A percentile compares a stretch with the other conserved stretches of the same genome.
Evolutionary conservation across 2,797 vertebrate genomes (phyloP).

Genomic region (Graptemys geographica): DNA sequence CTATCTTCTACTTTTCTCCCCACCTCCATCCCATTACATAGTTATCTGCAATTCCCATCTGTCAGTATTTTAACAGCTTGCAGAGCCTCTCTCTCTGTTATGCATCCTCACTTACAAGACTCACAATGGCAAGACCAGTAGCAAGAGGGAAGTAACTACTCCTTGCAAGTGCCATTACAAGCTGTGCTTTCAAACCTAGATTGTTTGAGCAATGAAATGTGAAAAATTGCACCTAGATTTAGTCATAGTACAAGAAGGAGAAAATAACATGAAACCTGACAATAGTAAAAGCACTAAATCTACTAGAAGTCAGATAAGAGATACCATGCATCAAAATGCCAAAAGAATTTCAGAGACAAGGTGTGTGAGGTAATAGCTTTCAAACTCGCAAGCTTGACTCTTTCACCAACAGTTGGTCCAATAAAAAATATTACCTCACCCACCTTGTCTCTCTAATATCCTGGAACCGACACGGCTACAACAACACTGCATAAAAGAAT

Average conservation of each 20-base stretch:
- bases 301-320: neutral
- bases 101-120: neutral
- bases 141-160: neutral
- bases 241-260: neutral
- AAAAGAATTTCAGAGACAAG: neutral
- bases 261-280: neutral
- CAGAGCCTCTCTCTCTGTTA: neutral
- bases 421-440: neutral
- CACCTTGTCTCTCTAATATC: neutral
- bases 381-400: neutral
- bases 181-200: neutral
- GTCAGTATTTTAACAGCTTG: neutral
- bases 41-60: neutral
- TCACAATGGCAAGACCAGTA: neutral
- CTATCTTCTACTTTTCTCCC: fast-evolving
- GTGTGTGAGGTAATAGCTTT: neutral
- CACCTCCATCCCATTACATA: fast-evolving
- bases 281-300: neutral
- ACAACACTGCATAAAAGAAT: neutral
- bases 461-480: neutral
- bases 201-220: neutral
- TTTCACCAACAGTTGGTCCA: neutral
- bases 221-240: neutral
- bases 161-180: neutral
- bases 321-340: fast-evolving